phyloP scores from a whole-genome alignment of 2,797 vertebrate genomes.

The Gymnoscopelus microlampas region DNA sequence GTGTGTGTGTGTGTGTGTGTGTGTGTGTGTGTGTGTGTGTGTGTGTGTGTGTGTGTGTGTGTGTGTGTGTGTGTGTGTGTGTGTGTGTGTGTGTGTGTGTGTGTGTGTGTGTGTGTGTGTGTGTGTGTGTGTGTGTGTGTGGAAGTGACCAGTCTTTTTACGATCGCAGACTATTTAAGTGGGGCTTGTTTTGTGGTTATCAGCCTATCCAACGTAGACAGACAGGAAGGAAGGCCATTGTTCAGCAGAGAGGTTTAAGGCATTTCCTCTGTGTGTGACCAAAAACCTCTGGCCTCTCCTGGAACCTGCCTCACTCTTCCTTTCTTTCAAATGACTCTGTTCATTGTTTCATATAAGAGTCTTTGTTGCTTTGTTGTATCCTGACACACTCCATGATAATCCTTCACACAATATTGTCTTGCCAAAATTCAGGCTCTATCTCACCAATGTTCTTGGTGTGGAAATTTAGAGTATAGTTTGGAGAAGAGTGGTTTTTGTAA shows the following conservation, averaged over 20 bases:
- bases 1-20: neutral
- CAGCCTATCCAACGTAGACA: conserved; percentile 43
- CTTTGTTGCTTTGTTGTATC: conserved; percentile 17
- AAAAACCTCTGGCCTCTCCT: conserved; percentile 32
- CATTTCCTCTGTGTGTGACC: conserved; percentile 53
- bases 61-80: neutral
- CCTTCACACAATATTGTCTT: neutral
- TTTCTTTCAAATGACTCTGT: conserved; percentile 14
- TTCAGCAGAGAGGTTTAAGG: conserved; percentile 51
- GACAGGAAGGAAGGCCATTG: conserved; percentile 74
- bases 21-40: neutral
- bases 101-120: neutral
- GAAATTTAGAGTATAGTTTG: neutral
- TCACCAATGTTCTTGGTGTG: neutral
- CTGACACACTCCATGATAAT: neutral
- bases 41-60: neutral
- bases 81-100: neutral
- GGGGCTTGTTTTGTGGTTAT: conserved; percentile 30
- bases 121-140: neutral
- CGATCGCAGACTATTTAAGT: conserved; percentile 15
- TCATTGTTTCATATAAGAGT: conserved; percentile 26
- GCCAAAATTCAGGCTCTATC: neutral
- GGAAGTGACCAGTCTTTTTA: conserved; percentile 7
- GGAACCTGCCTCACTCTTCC: conserved; percentile 30
- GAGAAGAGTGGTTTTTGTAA: neutral